Evolutionary conservation across 2,888 invertebrate genomes (phyloP), one percentile per base, ranked within the genome.

Genomic region (Drosophila fulvimacula): DNA sequence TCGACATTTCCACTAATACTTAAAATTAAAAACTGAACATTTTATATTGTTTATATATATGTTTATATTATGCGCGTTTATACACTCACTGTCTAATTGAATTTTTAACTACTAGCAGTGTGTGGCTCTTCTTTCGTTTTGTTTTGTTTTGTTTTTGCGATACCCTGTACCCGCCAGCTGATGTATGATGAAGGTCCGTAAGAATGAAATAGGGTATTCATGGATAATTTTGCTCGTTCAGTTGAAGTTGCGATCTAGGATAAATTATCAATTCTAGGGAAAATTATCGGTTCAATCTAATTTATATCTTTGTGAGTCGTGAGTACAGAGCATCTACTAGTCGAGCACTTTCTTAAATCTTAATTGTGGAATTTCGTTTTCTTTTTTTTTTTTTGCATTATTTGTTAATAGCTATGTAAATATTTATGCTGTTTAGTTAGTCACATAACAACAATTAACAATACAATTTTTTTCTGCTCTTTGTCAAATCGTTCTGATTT

Each of bases 341-440:
- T 67, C 48, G 42, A 42, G 44, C 59, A 38, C 32, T 11, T 24
- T 36, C 17, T 39, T 59, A 36, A 10, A 49, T 62, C 21, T 48
- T 56, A 48, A 38, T 41, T 32, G 58, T 61, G n/a, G 58, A 36
- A 17, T 49, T 53, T 77, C 42, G 17, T 66, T 57, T 41, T 56
- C 5, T 44, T 57, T 53, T 48, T 65, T 9, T 36, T 30, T 42
- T 30, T 67, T 17, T 68, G 53, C 49, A 68, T 68, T 71, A 73
- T 65, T 70, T 70, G 42, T 83, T 81, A 79, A 81, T 84, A 62
- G 72, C 74, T 84, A 73, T 79, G 71, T 82, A 73, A 87, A 79
- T 89, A 82, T 87, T 82, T 82, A 65, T 55, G 38, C 24, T 79
- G 82, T 89, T 88, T 73, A 87, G 81, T 81, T 87, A 86, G 76